Evolutionary conservation across 2,888 invertebrate species (phyloP), one percentile per base, ranked within the genome.

Genomic region (Melieria omissa): DNA sequence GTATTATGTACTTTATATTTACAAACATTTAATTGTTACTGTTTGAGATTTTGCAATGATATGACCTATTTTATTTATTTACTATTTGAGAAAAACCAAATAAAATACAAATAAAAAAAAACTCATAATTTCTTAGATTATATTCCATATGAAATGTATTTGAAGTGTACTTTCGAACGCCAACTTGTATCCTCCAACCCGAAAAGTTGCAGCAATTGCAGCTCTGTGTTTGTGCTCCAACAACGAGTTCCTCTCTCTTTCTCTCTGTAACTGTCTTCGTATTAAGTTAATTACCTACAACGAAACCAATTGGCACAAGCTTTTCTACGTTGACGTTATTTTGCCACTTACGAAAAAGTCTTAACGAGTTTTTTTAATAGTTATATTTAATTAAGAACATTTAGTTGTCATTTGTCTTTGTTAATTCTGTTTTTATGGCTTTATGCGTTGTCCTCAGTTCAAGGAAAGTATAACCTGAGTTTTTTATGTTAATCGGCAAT

Each of bases 21-120:
- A 29, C n/a, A 9, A 41, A 49, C 12, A 49, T 64, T 52, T 9
- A 29, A 29, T 52, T 41, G 12, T 64, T 64, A 52, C 7, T 64
- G 64, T 64, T 64, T 52, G 52, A 52, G 14, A 52, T 52, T 52
- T 14, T 52, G 52, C 52, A 52, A 52, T 52, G 52, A 52, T 8
- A 52, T 52, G 12, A 52, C 4, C 9, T 52, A 52, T 52, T 52
- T 14, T 52, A 52, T n/a, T 52, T 52, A 52, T 52, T 52, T 52
- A 52, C 14, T 52, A 9, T 9, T n/a, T 8, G 14, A 49, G 8
- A 49, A 49, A 8, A 49, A 49, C 12, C 14, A 52, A 12, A 52
- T 52, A 52, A 12, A 52, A n/a, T 52, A 9, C 52, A n/a, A 8
- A 5, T n/a, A 52, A 5, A 52, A 8, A 52, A 52, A 52, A 49